Percentiles rank a stretch among this genome's conserved stretches.
These are phyloP conservation scores for Oryzaephilus surinamensis DNA, from an alignment of 1,140 invertebrate species.

Conservation along the genomic window DNA sequence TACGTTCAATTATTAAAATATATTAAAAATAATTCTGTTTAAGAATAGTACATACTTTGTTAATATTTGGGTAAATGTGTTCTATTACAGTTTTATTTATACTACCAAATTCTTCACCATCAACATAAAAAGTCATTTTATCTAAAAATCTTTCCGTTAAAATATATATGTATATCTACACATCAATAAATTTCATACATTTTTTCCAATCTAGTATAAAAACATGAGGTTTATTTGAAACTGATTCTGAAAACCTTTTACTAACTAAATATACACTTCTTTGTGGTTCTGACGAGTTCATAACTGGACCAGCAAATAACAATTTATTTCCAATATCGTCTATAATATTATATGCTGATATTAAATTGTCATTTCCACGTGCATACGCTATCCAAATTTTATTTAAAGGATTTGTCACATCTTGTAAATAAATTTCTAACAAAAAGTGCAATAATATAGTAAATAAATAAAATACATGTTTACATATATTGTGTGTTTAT, in stretches of 20 bases:
- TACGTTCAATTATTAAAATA: no score
- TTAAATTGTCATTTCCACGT: slow-evolving; percentile 21
- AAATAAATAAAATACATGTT: no score
- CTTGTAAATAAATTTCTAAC: no score
- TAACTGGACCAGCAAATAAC: slow-evolving; percentile 22
- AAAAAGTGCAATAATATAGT: no score
- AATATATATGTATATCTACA: slow-evolving; percentile 2
- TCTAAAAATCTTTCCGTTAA: slow-evolving; percentile 6
- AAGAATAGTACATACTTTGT: background rate
- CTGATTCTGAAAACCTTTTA: slow-evolving; percentile 5
- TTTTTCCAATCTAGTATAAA: slow-evolving; percentile 20
- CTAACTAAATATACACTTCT: slow-evolving; percentile 17
- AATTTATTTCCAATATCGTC: slow-evolving; percentile 19
- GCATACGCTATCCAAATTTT: slow-evolving; percentile 25
- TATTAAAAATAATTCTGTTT: background rate
- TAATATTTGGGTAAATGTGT: background rate
- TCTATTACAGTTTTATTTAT: slow-evolving; percentile 7
- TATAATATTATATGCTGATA: slow-evolving; percentile 9
- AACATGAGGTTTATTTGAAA: slow-evolving; percentile 16
- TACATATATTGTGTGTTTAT: no score
- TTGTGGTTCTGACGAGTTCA: slow-evolving; percentile 10
- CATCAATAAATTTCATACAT: slow-evolving; percentile 12
- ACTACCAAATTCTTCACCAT: slow-evolving; percentile 11
- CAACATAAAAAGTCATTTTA: slow-evolving; percentile 7
- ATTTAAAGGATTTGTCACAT: slow-evolving; percentile 8